Base-by-base conservation (phyloP, 53 echinoderm and acorn worm species). In the Henricia sp. region DNA sequence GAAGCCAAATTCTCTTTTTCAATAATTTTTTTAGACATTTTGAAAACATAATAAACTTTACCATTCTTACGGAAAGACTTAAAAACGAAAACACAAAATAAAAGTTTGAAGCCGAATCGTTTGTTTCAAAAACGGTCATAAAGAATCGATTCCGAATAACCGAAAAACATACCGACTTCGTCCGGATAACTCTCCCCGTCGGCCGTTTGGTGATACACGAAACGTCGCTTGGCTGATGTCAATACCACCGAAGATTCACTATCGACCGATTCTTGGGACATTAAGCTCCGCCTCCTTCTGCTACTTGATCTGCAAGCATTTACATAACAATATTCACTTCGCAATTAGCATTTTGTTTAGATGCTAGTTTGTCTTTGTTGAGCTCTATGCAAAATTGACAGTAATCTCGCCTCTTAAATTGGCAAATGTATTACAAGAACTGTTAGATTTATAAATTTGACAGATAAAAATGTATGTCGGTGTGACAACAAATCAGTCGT, bases 171-270 rank as follows among this genome's bases (percentile, higher is more conserved):
- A 94, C 94, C 94, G 66, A 83, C 94, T 83, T 94, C 94, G 50
- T 93, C 93, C 1, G 93, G 93, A 26, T 88, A 91, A 46, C 86
- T 91, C 36, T 91, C 94, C 8, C 88, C 91, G 35, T 91, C 88
- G 0, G 80, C 83, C 5, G 89, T 89, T 53, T 90, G 90, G 13
- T 86, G 91, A 70, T 94, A 94, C 17, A 84, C 90, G 43, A 92
- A 89, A 1, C 68, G 89, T 13, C 90, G 29, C 51, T 87, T 89
- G 23, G 82, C 24, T 23, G 68, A 68, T 4, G 89, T 27, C 46
- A 60, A 48, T 11, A 44, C 71, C 0, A 68, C 51, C 3, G 90
- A 63, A n/a, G 40, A 62, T 2, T 89, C 78, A 23, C 78, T 84
- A 19, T 86, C 89, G 10, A 82, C 57, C 2, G 89, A 89, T 0